Conservation (phyloP, 2,113 vertebrate genomes). For the Cheirogaleus medius region DNA sequence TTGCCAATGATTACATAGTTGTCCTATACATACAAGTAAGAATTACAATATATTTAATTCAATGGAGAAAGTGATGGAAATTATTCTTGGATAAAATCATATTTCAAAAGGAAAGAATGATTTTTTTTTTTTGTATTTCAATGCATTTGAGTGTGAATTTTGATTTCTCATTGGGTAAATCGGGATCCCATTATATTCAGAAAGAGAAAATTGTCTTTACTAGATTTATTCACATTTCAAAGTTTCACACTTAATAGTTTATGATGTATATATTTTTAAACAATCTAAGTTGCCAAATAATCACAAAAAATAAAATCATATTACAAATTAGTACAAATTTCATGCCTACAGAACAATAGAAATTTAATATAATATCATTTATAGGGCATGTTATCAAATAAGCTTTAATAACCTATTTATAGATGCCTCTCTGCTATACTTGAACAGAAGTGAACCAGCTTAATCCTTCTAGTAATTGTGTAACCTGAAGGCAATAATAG, state of each 20-base stretch:
- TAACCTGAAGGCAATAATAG: neutral
- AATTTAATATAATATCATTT: neutral
- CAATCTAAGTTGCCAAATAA: neutral
- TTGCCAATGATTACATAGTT: constrained; percentile 41
- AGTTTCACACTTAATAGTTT: neutral
- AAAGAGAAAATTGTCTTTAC: neutral
- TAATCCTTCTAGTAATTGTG: neutral
- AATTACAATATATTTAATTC: constrained; percentile 41
- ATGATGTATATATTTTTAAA: neutral
- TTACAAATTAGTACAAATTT: neutral
- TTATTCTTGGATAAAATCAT: constrained; percentile 26
- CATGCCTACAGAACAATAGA: neutral
- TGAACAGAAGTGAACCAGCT: neutral
- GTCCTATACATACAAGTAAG: neutral
- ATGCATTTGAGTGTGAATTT: neutral
- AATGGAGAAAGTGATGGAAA: constrained; percentile 12
- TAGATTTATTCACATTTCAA: neutral
- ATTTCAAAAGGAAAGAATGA: constrained; percentile 8
- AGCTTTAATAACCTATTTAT: neutral
- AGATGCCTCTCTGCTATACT: neutral
- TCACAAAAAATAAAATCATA: neutral
- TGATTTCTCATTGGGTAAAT: constrained; percentile 1
- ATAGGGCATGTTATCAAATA: neutral
- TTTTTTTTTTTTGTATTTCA: neutral
- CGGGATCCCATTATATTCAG: neutral